Conservation (phyloP, 2,888 invertebrate species). For the Unio pictorum region DNA sequence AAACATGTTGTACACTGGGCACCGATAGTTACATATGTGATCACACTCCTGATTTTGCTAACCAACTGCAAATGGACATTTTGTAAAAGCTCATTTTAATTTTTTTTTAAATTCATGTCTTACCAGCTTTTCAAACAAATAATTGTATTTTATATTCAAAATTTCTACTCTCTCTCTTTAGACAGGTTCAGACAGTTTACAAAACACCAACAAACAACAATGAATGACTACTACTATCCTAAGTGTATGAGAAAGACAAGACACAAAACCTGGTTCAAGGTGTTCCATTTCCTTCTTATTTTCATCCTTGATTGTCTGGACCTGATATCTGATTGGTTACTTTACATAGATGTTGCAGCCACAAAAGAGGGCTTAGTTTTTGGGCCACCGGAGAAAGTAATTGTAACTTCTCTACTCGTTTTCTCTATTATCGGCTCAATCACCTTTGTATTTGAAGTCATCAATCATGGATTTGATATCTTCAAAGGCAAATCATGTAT, state of each 20-base stretch:
- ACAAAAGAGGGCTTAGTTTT: slow-evolving; percentile 50
- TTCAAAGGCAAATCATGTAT: slow-evolving; percentile 31
- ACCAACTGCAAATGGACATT: too few relatives aligned
- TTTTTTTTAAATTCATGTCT: too few relatives aligned
- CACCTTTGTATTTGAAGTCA: slow-evolving; percentile 31
- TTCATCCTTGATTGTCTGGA: slow-evolving; percentile 36
- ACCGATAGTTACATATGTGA: too few relatives aligned
- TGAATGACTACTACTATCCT: too few relatives aligned
- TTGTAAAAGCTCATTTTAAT: too few relatives aligned
- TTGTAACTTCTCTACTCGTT: slow-evolving; percentile 28
- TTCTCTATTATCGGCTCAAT: slow-evolving; percentile 47
- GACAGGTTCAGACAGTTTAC: too few relatives aligned
- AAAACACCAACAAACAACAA: too few relatives aligned
- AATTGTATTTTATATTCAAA: too few relatives aligned
- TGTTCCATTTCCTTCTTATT: slow-evolving; percentile 25
- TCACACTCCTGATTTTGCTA: too few relatives aligned
- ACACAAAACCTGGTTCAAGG: slow-evolving; percentile 24
- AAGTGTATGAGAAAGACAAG: not conserved
- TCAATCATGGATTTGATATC: slow-evolving; percentile 30
- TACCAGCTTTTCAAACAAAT: too few relatives aligned
- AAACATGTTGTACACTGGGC: too few relatives aligned
- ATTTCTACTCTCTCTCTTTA: too few relatives aligned
- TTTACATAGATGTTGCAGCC: slow-evolving; percentile 38
- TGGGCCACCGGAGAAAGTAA: slow-evolving; percentile 33
- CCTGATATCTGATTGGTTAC: slow-evolving; percentile 53